These are phyloP conservation scores for Camponotus fellah DNA, from an alignment of 2,888 invertebrate species.

Conservation along the genomic window DNA sequence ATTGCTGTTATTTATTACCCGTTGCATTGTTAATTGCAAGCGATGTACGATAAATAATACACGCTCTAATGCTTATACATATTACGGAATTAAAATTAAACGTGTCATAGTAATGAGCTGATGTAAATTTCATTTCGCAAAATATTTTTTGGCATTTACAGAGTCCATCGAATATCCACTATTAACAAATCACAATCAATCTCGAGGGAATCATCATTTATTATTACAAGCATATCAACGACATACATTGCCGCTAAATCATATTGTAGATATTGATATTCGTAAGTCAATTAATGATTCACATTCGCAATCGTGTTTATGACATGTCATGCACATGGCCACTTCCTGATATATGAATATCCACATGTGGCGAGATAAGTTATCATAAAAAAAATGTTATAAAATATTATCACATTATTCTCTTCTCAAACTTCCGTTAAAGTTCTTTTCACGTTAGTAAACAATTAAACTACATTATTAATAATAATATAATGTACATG, in stretches of 20 bases:
- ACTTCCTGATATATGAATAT: background rate
- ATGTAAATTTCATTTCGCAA: slow-evolving; percentile 10
- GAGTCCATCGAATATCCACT: background rate
- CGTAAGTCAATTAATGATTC: slow-evolving; percentile 56
- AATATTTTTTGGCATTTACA: slow-evolving; percentile 17
- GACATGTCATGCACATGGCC: slow-evolving; percentile 43
- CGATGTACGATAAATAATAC: slow-evolving; percentile 15
- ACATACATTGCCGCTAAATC: slow-evolving; percentile 52
- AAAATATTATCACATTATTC: background rate
- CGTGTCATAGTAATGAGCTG: slow-evolving; percentile 10
- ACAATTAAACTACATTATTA: background rate
- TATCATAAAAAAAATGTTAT: background rate
- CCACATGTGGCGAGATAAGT: background rate
- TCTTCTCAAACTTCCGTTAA: background rate
- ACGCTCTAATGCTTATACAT: background rate
- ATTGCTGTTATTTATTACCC: slow-evolving; percentile 32
- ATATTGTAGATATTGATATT: slow-evolving; percentile 42
- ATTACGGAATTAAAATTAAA: slow-evolving; percentile 1
- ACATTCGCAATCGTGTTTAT: slow-evolving; percentile 40
- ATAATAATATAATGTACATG: background rate
- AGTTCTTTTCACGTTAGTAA: background rate
- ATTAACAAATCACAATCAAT: slow-evolving; percentile 47
- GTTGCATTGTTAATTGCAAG: slow-evolving; percentile 49
- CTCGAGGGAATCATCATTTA: slow-evolving; percentile 28
- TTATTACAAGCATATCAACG: slow-evolving; percentile 53